Conservation (phyloP, 2,113 vertebrate genomes). For the Sisor rabdophorus region DNA sequence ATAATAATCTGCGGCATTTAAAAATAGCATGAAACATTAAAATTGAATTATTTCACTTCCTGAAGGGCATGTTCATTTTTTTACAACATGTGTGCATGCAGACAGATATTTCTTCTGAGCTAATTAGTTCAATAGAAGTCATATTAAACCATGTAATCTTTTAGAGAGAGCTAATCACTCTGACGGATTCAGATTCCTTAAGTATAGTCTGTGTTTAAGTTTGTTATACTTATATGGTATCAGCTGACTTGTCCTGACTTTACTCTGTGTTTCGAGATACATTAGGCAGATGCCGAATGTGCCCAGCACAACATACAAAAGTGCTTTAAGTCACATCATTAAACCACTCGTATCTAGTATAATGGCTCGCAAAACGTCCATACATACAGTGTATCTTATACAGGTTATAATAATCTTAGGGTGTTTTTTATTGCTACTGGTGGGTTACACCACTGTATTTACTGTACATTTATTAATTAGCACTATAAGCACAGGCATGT, state of each 20-base stretch:
- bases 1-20: slow-evolving; percentile 73
- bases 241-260: not conserved
- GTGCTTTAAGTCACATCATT: too few species aligned
- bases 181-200: slow-evolving; percentile 1
- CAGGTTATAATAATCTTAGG: too few species aligned
- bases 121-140: slow-evolving; percentile 66
- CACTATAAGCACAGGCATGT: too few species aligned
- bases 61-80: slow-evolving; percentile 67
- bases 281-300: too few species aligned
- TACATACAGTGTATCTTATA: too few species aligned
- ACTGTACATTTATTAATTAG: too few species aligned
- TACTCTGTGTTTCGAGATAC: not conserved
- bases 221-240: not conserved
- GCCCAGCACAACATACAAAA: too few species aligned
- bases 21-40: slow-evolving; percentile 76
- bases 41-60: slow-evolving; percentile 73
- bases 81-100: slow-evolving; percentile 58
- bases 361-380: too few species aligned
- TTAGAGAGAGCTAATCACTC: slow-evolving; percentile 42
- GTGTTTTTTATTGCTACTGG: too few species aligned
- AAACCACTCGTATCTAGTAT: too few species aligned
- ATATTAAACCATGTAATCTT: slow-evolving; percentile 57
- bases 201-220: slow-evolving; percentile 7
- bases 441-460: too few species aligned
- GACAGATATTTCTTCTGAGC: slow-evolving; percentile 62